A percentile compares a stretch with the other conserved stretches of the same genome.
Evolutionary conservation across 1,140 invertebrate genomes (phyloP).

Genomic region (Teleogryllus occipitalis): DNA sequence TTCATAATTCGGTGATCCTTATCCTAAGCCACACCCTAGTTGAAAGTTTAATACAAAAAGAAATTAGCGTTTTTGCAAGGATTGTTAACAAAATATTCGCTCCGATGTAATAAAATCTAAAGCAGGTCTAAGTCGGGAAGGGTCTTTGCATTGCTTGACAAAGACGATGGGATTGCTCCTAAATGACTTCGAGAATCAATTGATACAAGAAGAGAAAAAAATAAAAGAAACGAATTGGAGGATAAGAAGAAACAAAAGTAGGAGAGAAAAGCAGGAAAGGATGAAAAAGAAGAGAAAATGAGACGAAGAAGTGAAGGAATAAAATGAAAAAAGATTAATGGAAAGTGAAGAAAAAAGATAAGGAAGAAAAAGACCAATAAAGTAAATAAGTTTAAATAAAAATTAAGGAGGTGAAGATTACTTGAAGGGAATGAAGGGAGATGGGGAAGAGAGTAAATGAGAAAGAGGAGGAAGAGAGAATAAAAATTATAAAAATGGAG

Average conservation of each 20-base stretch:
- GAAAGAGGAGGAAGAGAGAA: background rate
- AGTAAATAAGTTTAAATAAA: background rate
- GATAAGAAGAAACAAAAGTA: background rate
- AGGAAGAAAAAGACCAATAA: constrained; percentile 16
- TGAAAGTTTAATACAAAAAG: no score
- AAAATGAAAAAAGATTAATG: constrained; percentile 9
- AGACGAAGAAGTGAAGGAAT: background rate
- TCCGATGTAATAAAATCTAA: no score
- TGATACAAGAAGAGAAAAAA: no score
- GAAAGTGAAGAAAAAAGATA: constrained; percentile 3
- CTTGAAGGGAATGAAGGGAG: background rate
- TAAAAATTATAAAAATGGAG: no score
- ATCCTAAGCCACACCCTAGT: no score
- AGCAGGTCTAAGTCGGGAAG: no score
- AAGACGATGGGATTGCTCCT: no score
- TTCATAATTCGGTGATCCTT: no score
- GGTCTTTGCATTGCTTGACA: no score
- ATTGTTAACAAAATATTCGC: no score
- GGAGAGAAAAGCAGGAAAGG: background rate
- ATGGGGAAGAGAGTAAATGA: background rate
- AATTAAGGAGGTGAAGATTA: background rate
- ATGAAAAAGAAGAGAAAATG: background rate
- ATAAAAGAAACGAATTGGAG: background rate
- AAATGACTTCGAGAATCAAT: no score
- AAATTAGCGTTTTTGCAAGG: no score